Conservation (phyloP, 2,888 invertebrate species). For the Microctonus brassicae region DNA sequence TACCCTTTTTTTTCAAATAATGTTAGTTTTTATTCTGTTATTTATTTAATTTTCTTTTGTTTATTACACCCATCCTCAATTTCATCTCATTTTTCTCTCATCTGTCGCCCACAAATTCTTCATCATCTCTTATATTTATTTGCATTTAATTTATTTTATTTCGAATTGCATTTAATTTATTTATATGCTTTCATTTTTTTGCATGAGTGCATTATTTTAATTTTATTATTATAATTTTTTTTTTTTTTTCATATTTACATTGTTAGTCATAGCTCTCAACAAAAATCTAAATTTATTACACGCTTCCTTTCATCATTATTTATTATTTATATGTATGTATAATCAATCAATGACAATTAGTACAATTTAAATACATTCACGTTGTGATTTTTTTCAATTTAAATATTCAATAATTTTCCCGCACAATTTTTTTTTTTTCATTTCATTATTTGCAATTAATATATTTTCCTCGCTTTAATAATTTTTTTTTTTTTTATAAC, state of each 20-base stretch:
- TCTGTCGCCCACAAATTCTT: slow-evolving; percentile 4
- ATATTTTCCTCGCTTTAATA: too few species aligned
- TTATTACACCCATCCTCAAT: neutral
- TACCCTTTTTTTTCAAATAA: slow-evolving; percentile 11
- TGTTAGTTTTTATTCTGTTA: slow-evolving; percentile 16
- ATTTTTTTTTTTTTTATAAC: neutral
- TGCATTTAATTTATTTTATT: slow-evolving; percentile 13
- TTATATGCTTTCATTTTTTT: slow-evolving; percentile 46
- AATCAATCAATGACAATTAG: slow-evolving; percentile 58
- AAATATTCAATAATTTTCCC: neutral
- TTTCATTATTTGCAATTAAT: neutral
- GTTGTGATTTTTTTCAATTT: slow-evolving; percentile 26
- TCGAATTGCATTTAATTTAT: slow-evolving; percentile 41
- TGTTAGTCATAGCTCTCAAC: slow-evolving; percentile 55
- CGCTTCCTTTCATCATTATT: slow-evolving; percentile 52
- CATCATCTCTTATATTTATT: slow-evolving; percentile 12
- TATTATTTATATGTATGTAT: slow-evolving; percentile 56
- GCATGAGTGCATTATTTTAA: neutral
- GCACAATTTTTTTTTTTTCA: neutral
- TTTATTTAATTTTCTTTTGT: neutral
- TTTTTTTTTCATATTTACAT: slow-evolving; percentile 61
- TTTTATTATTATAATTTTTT: slow-evolving; percentile 20
- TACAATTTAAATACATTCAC: slow-evolving; percentile 46
- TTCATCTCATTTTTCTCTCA: slow-evolving; percentile 4
- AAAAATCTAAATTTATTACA: slow-evolving; percentile 54